phyloP scores from a whole-genome alignment of 2,797 vertebrate species.

The Oryzias dopingdopingensis region DNA sequence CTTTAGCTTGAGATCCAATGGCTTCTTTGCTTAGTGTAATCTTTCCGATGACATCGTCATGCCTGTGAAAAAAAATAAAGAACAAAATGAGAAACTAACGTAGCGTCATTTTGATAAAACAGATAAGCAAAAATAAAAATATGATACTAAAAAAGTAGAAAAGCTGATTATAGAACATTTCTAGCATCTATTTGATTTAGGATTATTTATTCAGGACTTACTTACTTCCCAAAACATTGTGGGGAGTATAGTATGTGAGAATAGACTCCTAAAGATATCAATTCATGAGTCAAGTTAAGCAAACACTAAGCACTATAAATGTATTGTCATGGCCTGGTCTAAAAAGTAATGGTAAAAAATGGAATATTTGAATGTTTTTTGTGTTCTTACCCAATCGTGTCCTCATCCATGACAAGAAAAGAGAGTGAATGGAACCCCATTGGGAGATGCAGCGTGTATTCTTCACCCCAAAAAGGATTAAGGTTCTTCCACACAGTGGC shows the following conservation, averaged over 20 bases:
- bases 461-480: slow-evolving; percentile 92
- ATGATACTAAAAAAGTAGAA: neutral
- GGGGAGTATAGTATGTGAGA: slow-evolving; percentile 23
- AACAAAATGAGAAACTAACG: neutral
- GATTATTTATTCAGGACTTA: slow-evolving; percentile 58
- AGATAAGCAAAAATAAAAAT: slow-evolving; percentile 13
- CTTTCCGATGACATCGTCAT: slow-evolving; percentile 92
- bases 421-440: slow-evolving; percentile 84
- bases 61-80: slow-evolving; percentile 66
- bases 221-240: slow-evolving; percentile 36
- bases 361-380: slow-evolving; percentile 7
- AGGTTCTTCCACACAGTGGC: slow-evolving; percentile 90
- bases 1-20: slow-evolving; percentile 82
- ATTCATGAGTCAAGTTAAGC: slow-evolving; percentile 27
- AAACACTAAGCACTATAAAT: slow-evolving; percentile 36
- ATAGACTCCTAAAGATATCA: slow-evolving; percentile 32
- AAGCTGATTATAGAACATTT: no score
- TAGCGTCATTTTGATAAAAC: neutral
- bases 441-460: slow-evolving; percentile 87
- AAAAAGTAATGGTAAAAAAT: slow-evolving; percentile 15
- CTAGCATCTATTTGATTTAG: slow-evolving; percentile 37
- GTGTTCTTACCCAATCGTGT: slow-evolving; percentile 83
- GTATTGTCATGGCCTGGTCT: neutral
- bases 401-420: slow-evolving; percentile 90
- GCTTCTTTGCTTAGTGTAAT: slow-evolving; percentile 84